These are phyloP conservation scores for Huso huso DNA, from an alignment of 2,797 vertebrate genomes.

Conservation along the genomic window DNA sequence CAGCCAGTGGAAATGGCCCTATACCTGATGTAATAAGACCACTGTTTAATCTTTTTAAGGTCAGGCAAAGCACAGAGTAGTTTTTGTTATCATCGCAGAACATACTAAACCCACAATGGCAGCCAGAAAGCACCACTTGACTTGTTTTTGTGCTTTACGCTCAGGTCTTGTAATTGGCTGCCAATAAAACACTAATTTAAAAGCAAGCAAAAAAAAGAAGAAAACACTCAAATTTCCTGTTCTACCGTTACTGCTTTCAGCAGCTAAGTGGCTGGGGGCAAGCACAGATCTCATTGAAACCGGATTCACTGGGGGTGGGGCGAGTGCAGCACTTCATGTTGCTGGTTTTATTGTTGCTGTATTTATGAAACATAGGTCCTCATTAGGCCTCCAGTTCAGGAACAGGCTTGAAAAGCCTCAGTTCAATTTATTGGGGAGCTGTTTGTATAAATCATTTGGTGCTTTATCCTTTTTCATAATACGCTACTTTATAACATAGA, in stretches of 20 bases:
- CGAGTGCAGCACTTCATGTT: conserved; percentile 66
- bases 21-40: conserved; percentile 1
- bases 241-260: conserved; percentile 48
- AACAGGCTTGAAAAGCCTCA: conserved; percentile 61
- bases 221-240: conserved; percentile 36
- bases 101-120: conserved; percentile 19
- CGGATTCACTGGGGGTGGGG: conserved; percentile 45
- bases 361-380: conserved; percentile 60
- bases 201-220: conserved; percentile 58
- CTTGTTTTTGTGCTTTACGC: conserved; percentile 60
- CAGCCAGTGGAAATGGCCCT: too few species aligned
- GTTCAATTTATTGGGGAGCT: conserved; percentile 40
- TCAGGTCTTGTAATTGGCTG: conserved; percentile 64
- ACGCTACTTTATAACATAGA: conserved; percentile 47
- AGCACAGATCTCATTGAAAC: conserved; percentile 66
- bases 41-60: conserved; percentile 10
- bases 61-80: not conserved
- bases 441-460: conserved; percentile 64
- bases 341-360: conserved; percentile 57
- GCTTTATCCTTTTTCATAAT: conserved; percentile 60
- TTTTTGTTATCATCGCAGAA: conserved; percentile 4
- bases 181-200: conserved; percentile 74
- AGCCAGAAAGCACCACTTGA: conserved; percentile 52
- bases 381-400: conserved; percentile 52
- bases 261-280: conserved; percentile 50